Evolutionary conservation across 1,140 invertebrate species (phyloP), one percentile per base, ranked within the genome.

Genomic region (Coenobita brevimanus): DNA sequence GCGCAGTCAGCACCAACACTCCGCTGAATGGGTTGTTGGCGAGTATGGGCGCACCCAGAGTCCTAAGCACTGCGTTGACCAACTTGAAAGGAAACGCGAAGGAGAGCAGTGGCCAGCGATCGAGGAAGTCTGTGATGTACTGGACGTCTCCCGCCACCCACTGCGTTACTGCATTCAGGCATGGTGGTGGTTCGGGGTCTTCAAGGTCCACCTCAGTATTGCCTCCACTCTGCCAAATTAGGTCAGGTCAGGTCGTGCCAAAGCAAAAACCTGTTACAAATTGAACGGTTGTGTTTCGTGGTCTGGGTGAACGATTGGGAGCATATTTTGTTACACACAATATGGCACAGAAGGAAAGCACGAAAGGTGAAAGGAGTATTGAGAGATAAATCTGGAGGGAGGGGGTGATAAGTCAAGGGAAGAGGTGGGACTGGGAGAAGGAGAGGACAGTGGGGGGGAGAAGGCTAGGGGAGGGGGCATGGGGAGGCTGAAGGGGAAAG

Each of bases 21-120:
- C 85, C 85, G 50, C 85, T 87, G 76, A 87, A 80, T 4, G 85
- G 85, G 43, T 80, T 87, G 67, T 87, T 87, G 10, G 67, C 46
- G 4, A 87, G 46, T 0, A 87, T 54, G 8, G 85, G 85, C 27
- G 85, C 85, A 4, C 85, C 85, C 10, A 87, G 21, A 3, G 85
- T 87, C 24, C 85, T 62, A 0, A 87, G 85, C 17, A 80, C 36
- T 38, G 76, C 85, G 46, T 87, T 87, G 30, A 81, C n/a, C 17
- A 87, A n/a, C 17, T 50, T 78, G 1, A 87, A 46, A 21, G 85
- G 85, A 0, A 87, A 41, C 30, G 38, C 46, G 41, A 38, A 57
- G 43, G 85, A 87, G 15, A 87, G 36, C 4, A 81, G 13, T 10
- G 85, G 85, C 85, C 85, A 87, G 15, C 50, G 62, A 21, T 87